These are phyloP conservation scores for Antennarius striatus DNA, from an alignment of 2,113 vertebrate genomes.

Conservation along the genomic window DNA sequence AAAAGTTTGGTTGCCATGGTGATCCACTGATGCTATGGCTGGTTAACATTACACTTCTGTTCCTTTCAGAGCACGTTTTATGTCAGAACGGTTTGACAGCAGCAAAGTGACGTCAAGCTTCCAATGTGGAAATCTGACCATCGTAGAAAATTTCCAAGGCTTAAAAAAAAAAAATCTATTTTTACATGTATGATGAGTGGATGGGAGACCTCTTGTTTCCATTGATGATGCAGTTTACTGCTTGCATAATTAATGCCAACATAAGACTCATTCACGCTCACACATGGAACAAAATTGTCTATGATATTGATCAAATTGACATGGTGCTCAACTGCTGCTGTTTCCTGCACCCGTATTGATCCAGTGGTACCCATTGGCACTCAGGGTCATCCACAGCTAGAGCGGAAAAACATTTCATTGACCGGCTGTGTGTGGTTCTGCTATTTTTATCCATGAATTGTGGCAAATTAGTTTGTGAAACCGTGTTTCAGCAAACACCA, in stretches of 20 bases:
- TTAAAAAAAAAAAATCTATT: constrained; percentile 16
- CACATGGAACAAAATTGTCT: constrained; percentile 39
- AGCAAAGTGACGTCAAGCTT: not conserved
- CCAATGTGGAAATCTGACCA: not conserved
- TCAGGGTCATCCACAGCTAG: constrained; percentile 42
- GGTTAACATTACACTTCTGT: not conserved
- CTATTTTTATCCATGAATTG: constrained; percentile 23
- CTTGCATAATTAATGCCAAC: constrained; percentile 57
- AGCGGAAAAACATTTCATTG: constrained; percentile 66
- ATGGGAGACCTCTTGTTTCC: constrained; percentile 45
- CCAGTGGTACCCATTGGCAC: constrained; percentile 34
- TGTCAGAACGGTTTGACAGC: not conserved
- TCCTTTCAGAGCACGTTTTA: not conserved
- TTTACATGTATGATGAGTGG: constrained; percentile 52
- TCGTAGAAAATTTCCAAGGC: constrained; percentile 10
- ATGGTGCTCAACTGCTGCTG: constrained; percentile 13
- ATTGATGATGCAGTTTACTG: constrained; percentile 49
- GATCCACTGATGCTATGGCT: not conserved
- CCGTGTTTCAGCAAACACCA: not conserved
- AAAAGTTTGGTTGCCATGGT: not conserved
- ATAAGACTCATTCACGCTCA: constrained; percentile 26
- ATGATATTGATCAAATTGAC: constrained; percentile 59
- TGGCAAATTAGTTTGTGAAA: constrained; percentile 3
- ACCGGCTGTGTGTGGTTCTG: constrained; percentile 38
- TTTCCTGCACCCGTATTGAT: constrained; percentile 63